Percentiles rank a stretch among this genome's conserved stretches.
phyloP scores from a whole-genome alignment of 2,797 vertebrate genomes.

The Typhlichthys eigenmanni region DNA sequence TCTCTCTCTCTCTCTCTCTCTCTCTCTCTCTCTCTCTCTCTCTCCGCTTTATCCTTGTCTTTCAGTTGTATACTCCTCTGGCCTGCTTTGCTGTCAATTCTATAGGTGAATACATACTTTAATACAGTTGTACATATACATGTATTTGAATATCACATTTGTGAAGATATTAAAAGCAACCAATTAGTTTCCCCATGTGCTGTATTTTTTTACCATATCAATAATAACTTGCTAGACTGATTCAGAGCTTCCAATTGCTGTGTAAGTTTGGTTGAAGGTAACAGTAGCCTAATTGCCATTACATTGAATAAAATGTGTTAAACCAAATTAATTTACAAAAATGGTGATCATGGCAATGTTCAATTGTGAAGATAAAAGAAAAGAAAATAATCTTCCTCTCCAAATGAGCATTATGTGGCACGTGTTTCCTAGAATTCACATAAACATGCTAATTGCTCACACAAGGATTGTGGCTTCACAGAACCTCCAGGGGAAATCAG shows the following conservation, averaged over 20 bases:
- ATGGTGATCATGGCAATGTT: constrained; percentile 3
- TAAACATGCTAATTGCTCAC: constrained; percentile 60
- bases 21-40: constrained; percentile 29
- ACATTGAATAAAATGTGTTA: constrained; percentile 9
- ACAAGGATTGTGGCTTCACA: constrained; percentile 29
- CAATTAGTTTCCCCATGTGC: too few relatives aligned
- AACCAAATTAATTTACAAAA: not conserved
- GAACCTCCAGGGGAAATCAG: constrained; percentile 31
- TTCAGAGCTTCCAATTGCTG: constrained; percentile 7
- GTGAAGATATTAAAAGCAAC: too few relatives aligned
- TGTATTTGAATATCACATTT: too few relatives aligned
- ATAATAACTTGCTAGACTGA: constrained; percentile 3
- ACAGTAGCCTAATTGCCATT: constrained; percentile 2
- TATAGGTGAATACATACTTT: constrained; percentile 19
- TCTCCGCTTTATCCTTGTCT: constrained; percentile 16
- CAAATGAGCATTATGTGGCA: constrained; percentile 34
- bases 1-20: constrained; percentile 3
- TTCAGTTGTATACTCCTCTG: not conserved
- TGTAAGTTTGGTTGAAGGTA: not conserved
- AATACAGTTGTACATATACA: not conserved
- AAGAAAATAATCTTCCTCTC: too few relatives aligned
- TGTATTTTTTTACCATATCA: too few relatives aligned
- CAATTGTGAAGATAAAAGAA: constrained; percentile 10
- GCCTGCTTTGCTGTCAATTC: constrained; percentile 9
- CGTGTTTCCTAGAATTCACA: constrained; percentile 37